Conservation (phyloP, 2,113 vertebrate genomes). For the Tinamus guttatus region DNA sequence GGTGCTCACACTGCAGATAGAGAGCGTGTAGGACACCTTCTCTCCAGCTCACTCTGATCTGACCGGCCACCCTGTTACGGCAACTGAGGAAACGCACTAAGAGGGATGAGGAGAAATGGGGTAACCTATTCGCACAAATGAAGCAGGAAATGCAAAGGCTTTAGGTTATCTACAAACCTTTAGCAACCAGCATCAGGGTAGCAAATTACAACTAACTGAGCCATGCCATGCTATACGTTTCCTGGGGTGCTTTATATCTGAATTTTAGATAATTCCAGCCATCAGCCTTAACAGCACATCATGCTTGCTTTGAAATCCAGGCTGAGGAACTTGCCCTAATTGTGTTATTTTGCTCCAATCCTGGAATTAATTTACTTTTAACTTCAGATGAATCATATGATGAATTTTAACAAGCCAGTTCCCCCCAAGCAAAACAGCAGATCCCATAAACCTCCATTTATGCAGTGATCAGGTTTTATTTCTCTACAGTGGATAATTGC, state of each 20-base stretch:
- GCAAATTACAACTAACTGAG: neutral
- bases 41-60: neutral
- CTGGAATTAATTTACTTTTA: slow-evolving; percentile 59
- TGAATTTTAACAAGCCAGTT: slow-evolving; percentile 64
- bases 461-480: slow-evolving; percentile 24
- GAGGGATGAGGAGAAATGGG: neutral
- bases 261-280: slow-evolving; percentile 37
- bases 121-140: neutral
- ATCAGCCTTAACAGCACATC: neutral
- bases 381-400: slow-evolving; percentile 57
- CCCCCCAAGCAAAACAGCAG: slow-evolving; percentile 22
- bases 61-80: neutral
- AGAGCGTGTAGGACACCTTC: neutral
- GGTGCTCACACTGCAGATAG: neutral
- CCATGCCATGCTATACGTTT: neutral
- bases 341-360: slow-evolving; percentile 39
- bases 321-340: slow-evolving; percentile 47
- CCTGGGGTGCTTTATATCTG: slow-evolving; percentile 6
- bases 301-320: slow-evolving; percentile 1
- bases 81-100: neutral
- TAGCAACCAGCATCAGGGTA: neutral
- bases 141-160: slow-evolving; percentile 16
- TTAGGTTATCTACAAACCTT: slow-evolving; percentile 15
- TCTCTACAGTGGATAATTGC: slow-evolving; percentile 33
- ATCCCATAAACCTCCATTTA: slow-evolving; percentile 36